Evolutionary conservation across 2,797 vertebrate genomes (phyloP).

Genomic region (Mustela erminea): DNA sequence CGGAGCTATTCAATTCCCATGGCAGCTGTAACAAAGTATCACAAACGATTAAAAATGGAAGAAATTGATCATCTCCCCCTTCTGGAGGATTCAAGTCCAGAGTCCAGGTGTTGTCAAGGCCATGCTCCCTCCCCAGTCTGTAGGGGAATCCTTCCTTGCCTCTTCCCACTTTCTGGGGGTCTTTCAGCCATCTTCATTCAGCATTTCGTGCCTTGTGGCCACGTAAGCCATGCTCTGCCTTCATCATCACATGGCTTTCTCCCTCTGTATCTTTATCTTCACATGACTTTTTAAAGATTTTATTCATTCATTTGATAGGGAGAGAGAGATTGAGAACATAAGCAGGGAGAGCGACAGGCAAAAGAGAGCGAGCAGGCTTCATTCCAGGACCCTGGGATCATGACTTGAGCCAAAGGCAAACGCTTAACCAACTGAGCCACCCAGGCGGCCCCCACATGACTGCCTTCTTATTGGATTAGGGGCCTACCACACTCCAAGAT

Average conservation of each 20-base stretch:
- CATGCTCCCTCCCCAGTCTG: neutral
- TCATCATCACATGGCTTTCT: accelerated
- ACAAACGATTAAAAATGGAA: neutral
- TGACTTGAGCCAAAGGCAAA: too few species aligned
- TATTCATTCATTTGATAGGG: too few species aligned
- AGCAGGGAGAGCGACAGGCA: too few species aligned
- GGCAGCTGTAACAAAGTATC: neutral
- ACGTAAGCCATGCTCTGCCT: accelerated
- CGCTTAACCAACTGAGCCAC: neutral
- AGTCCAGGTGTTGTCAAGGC: neutral
- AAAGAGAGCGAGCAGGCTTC: too few species aligned
- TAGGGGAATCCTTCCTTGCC: neutral
- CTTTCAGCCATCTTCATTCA: neutral
- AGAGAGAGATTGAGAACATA: too few species aligned
- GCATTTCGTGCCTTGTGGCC: neutral
- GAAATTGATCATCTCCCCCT: neutral
- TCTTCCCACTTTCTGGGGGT: neutral
- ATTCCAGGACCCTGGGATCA: too few species aligned
- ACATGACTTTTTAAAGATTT: neutral
- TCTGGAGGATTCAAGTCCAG: neutral
- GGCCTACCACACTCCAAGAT: neutral
- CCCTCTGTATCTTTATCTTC: neutral
- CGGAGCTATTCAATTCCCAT: neutral
- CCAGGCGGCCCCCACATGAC: neutral
- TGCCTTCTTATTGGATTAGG: neutral